phyloP scores from a whole-genome alignment of 2,797 vertebrate genomes.

The Enteromius argenteus region DNA sequence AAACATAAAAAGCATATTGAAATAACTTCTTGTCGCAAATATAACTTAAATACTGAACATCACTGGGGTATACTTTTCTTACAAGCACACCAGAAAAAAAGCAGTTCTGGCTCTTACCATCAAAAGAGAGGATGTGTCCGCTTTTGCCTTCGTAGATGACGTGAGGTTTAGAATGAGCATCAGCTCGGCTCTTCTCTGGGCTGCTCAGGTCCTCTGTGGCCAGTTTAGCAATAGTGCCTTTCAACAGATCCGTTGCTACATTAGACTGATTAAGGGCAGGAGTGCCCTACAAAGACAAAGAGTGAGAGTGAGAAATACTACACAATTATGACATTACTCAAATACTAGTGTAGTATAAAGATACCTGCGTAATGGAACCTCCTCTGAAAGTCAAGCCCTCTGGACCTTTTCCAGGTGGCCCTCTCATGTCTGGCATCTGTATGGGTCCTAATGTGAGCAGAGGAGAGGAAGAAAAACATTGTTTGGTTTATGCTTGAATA shows the following conservation, averaged over 20 bases:
- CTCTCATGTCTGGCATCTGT: slow-evolving; percentile 61
- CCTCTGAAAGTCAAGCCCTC: slow-evolving; percentile 51
- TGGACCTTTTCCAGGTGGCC: slow-evolving; percentile 50
- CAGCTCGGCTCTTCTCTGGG: slow-evolving; percentile 89
- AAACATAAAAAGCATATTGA: background rate
- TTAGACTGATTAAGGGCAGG: slow-evolving; percentile 89
- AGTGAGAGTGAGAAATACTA: background rate
- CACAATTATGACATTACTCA: background rate
- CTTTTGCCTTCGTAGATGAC: slow-evolving; percentile 98
- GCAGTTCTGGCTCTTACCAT: slow-evolving; percentile 75
- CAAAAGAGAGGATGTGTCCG: slow-evolving; percentile 94
- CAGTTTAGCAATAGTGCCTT: slow-evolving; percentile 90
- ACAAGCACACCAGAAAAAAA: background rate
- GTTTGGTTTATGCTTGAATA: background rate
- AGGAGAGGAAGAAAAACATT: background rate
- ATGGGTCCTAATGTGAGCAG: slow-evolving; percentile 48
- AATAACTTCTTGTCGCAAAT: background rate
- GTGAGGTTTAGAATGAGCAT: slow-evolving; percentile 90
- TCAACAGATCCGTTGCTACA: slow-evolving; percentile 90
- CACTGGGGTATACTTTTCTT: background rate
- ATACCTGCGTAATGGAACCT: slow-evolving; percentile 65
- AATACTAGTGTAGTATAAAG: background rate
- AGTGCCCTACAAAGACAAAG: slow-evolving; percentile 83
- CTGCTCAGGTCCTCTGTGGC: slow-evolving; percentile 87
- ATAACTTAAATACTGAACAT: background rate